Base-by-base conservation (phyloP, 2,113 vertebrate genomes). In the Neoarius graeffei region DNA sequence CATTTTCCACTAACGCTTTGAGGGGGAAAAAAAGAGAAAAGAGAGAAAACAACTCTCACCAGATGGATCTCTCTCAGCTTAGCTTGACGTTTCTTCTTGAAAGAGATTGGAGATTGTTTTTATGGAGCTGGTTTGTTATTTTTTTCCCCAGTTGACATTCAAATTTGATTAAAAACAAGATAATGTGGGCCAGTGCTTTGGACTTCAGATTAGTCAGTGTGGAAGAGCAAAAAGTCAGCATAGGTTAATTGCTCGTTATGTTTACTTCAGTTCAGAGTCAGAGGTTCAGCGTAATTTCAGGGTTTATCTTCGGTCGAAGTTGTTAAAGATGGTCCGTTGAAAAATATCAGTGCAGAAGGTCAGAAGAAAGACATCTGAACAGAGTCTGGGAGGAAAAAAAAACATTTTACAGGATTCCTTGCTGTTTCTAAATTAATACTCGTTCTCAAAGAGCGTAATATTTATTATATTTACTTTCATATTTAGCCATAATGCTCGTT, bases 211-310 rank as follows among this genome's bases (percentile, higher is more conserved):
- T 3, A 67, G 23, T 73, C 52, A 15, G n/a, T 35, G 48, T 69
- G 83, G 66, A 35, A 56, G 15, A 7, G 83, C 19, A 83, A 52
- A 83, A 25, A 35, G 35, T 89, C 91, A 86, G 84, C 87, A 81
- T 89, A 88, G 91, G 93, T 92, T 93, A 92, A 93, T 93, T 93
- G 92, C 90, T 87, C 88, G 69, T 71, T 69, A 59, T 66, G 60
- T 89, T 35, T 67, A 54, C 57, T 85, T 27, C 62, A 42, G 54
- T 6, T 48, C 11, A 23, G 20, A n/a, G 52, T 54, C 83, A 71
- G 30, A 4, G 35, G 20, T 17, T 81, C n/a, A 9, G 52, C 52
- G 19, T 73, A 25, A 11, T 30, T 9, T 30, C 11, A 23, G 66
- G 66, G 56, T 71, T 85, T 57, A 73, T 42, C 19, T 73, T 42